Evolutionary conservation across 2,113 vertebrate genomes (phyloP), one percentile per base, ranked within the genome.

Genomic region (Phasianus colchicus): DNA sequence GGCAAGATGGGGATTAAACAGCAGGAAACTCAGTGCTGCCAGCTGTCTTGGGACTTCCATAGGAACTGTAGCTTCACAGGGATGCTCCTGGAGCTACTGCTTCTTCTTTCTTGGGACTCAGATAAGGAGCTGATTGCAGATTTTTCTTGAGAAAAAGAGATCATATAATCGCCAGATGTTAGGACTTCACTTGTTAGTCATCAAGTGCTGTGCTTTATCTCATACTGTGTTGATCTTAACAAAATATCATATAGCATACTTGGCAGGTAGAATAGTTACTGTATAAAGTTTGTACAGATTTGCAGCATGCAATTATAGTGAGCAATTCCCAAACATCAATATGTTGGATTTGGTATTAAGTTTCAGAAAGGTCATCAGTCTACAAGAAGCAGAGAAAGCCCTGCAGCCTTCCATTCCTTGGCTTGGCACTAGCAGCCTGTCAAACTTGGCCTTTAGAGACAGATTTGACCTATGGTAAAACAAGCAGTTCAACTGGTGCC

Each of bases 361-460:
- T 90, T 96, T 94, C 82, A 81, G 73, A 97, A 98, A 98, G 97
- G 96, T 96, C 96, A 97, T 90, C 83, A 77, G 94, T 81, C 63
- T 91, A 76, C 22, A 72, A 80, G 84, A 93, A 66, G 22, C 3
- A 70, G 60, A 93, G 93, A 79, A 93, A 89, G 47, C 52, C 61
- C 43, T 3, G 6, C 34, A 34, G 43, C 87, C 88, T 96, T 97
- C 83, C 88, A 85, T 85, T 81, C 85, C 82, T 84, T 91, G 85
- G 50, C 58, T 93, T 93, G 91, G 70, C 82, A 67, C 86, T 88
- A 93, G 58, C 67, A 93, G 54, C 38, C 83, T 96, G 96, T 97
- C 96, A 96, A 75, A 79, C 55, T 21, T 97, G 97, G 92, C 96
- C 96, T 98, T 98, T 97, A 76, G 67, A 97, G 92, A 96, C 52